phyloP scores from a whole-genome alignment of 2,888 invertebrate genomes.

The Gnatocerus cornutus region DNA sequence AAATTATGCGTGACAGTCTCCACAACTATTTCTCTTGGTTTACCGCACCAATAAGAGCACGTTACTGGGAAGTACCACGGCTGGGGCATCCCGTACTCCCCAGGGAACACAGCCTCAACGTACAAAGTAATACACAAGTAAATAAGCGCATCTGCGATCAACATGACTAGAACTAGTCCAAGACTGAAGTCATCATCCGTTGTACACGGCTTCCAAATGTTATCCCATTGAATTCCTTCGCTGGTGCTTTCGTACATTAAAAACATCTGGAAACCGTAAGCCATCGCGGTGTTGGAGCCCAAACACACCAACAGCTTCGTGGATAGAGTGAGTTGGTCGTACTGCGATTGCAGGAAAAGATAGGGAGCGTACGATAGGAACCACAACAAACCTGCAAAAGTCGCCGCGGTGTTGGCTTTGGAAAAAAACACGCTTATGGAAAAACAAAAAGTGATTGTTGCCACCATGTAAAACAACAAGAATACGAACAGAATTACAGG shows the following conservation, averaged over 20 bases:
- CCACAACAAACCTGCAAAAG: conserved; percentile 84
- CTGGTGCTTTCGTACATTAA: conserved; percentile 82
- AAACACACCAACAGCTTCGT: conserved; percentile 79
- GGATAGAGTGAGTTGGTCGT: conserved; percentile 75
- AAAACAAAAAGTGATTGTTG: conserved; percentile 85
- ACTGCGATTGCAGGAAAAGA: conserved; percentile 77
- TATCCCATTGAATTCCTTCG: conserved; percentile 78
- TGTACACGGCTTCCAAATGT: conserved; percentile 76
- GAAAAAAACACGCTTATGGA: conserved; percentile 86
- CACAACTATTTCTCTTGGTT: neutral
- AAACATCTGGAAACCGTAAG: conserved; percentile 83
- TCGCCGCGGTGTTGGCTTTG: conserved; percentile 86
- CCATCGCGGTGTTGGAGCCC: conserved; percentile 86
- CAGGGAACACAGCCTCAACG: conserved; percentile 89
- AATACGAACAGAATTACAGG: conserved; percentile 81
- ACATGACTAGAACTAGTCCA: conserved; percentile 81
- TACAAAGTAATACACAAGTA: conserved; percentile 88
- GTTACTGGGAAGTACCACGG: conserved; percentile 87
- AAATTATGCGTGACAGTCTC: neutral
- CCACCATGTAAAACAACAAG: conserved; percentile 80
- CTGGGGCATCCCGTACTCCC: conserved; percentile 87
- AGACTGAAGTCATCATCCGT: conserved; percentile 81
- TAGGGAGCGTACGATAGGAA: conserved; percentile 84
- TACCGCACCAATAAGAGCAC: conserved; percentile 73
- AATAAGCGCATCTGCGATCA: conserved; percentile 79